Evolutionary conservation across 2,797 vertebrate species (phyloP).

Genomic region (Megalops cyprinoides): DNA sequence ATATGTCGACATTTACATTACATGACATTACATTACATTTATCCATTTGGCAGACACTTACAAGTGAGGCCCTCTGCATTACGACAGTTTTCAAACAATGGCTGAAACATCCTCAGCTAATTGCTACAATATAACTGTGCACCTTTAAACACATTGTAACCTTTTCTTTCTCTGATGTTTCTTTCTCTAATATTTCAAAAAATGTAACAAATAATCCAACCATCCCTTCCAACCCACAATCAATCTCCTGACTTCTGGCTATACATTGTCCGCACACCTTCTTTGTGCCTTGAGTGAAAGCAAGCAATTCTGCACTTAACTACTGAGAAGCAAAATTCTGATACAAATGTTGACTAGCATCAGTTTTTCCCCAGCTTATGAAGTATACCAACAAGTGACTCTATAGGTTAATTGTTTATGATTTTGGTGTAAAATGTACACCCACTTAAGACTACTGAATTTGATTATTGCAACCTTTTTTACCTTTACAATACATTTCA

Average conservation of each 20-base stretch:
- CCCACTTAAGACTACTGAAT: not conserved
- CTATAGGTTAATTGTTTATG: conserved; percentile 42
- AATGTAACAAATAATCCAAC: not conserved
- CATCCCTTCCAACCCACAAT: not conserved
- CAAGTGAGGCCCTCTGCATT: no score
- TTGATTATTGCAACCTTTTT: conserved; percentile 74
- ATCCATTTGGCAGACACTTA: no score
- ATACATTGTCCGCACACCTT: not conserved
- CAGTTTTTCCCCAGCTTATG: not conserved
- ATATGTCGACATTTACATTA: conserved; percentile 11
- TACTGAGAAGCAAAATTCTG: not conserved
- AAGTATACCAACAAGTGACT: not conserved
- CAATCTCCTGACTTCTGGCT: not conserved
- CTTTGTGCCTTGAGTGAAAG: not conserved
- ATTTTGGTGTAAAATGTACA: conserved; percentile 43
- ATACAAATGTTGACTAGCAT: conserved; percentile 15
- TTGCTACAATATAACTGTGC: not conserved
- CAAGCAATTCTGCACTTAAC: not conserved
- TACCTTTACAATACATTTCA: conserved; percentile 62
- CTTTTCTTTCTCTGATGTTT: not conserved
- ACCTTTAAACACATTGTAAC: not conserved
- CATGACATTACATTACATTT: no score
- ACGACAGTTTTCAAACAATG: conserved; percentile 18
- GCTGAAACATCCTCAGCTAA: not conserved
- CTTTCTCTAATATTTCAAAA: not conserved